Percentiles rank a stretch among this genome's conserved stretches.
Evolutionary conservation across 2,113 vertebrate genomes (phyloP).

Genomic region (Nesoenas mayeri): DNA sequence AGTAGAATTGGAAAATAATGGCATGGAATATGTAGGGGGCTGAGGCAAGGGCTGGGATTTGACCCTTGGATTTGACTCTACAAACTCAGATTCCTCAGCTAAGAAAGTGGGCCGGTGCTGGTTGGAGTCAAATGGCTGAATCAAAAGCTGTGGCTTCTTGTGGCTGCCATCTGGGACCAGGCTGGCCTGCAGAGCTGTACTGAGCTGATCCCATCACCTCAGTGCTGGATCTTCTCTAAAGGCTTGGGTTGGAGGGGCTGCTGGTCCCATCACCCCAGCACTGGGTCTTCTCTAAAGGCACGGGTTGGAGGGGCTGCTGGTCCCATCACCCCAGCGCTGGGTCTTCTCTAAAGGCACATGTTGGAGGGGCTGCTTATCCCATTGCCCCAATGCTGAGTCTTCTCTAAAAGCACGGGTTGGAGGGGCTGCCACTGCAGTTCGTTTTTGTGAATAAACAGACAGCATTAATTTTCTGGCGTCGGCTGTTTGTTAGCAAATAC

Average conservation of each 20-base stretch:
- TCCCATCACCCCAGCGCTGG: background rate
- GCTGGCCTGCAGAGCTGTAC: background rate
- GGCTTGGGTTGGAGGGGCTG: no score
- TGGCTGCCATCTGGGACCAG: background rate
- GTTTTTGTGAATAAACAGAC: background rate
- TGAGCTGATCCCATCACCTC: background rate
- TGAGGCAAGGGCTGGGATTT: background rate
- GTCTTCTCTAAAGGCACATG: no score
- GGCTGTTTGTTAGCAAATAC: background rate
- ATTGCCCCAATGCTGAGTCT: fast-evolving
- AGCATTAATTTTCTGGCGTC: fast-evolving
- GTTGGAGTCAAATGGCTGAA: background rate
- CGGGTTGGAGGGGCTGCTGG: no score
- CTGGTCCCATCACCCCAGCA: no score
- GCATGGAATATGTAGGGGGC: background rate
- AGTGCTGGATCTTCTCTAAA: background rate
- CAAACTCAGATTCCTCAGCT: background rate
- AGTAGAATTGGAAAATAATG: background rate
- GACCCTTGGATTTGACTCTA: background rate
- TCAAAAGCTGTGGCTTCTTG: background rate
- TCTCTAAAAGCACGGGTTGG: no score
- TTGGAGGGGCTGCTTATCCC: background rate
- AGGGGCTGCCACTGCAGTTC: background rate
- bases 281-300: no score
- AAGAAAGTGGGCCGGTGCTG: background rate